Conservation (phyloP, 2,113 vertebrate species). For the Cinclus mexicanus region DNA sequence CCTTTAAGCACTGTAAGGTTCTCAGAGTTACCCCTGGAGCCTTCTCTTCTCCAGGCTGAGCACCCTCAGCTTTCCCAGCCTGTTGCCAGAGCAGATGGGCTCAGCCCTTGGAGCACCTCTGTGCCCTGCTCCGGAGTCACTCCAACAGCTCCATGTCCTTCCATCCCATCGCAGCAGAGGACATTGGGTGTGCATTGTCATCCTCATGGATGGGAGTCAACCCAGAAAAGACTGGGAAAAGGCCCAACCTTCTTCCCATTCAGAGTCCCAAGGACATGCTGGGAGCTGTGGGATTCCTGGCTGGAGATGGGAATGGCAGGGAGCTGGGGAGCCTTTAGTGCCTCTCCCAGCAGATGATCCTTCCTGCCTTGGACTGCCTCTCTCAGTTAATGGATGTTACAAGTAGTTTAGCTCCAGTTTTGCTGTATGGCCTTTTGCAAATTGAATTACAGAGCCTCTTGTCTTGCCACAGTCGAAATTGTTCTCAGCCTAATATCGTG, state of each 20-base stretch:
- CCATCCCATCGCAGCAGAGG: fast-evolving
- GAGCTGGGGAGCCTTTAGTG: fast-evolving
- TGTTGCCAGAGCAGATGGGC: not conserved
- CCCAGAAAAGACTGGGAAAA: not conserved
- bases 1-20: not conserved
- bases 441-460: slow-evolving; percentile 46
- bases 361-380: not conserved
- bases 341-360: not conserved
- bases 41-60: not conserved
- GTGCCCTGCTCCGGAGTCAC: fast-evolving
- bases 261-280: not conserved
- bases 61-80: not conserved
- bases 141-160: not conserved
- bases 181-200: not conserved
- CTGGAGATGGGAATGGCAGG: fast-evolving
- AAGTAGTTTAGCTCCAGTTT: slow-evolving; percentile 2
- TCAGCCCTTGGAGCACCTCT: fast-evolving
- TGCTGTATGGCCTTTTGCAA: not conserved
- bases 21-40: not conserved
- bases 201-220: fast-evolving
- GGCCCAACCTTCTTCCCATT: not conserved
- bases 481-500: not conserved
- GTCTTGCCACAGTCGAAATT: slow-evolving; percentile 16
- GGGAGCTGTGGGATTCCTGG: not conserved
- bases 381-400: not conserved